Evolutionary conservation across 2,113 vertebrate species (phyloP), one percentile per base, ranked within the genome.

Genomic region (Gnathonemus echidnorhynchus): DNA sequence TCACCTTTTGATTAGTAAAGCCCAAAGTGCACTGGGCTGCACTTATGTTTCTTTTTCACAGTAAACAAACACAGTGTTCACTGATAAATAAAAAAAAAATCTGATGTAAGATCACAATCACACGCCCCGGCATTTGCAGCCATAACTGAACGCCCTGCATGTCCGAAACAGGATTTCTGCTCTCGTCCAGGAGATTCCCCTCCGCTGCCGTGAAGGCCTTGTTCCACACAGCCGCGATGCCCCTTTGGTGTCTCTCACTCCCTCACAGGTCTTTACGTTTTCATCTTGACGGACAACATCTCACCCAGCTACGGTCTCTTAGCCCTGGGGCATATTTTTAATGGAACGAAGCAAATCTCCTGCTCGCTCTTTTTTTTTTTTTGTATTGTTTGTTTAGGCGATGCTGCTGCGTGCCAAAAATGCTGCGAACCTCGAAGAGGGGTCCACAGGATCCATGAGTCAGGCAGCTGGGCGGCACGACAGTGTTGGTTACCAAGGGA

Each of bases 381-480:
- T 66, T 27, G 21, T 62, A 9, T 62, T 9, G 53, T 56, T 56
- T 56, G 53, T 70, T 85, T 85, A 45, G 35, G 74, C 87, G 52
- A 88, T 42, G 45, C 45, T 90, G 88, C 70, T 13, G 0, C 3
- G 9, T 11, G 70, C 87, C 42, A 84, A 3, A 86, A 89, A 89
- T 91, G 93, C 93, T 58, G 89, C 93, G 95, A 94, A 94, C 94
- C 93, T 90, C 91, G 95, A 93, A 24, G 45, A 48, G 50, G 39
- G 86, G 91, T 86, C 91, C 62, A 11, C 53, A 50, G 91, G 62
- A 92, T n/a, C 88, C 10, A 53, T 93, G 94, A 95, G 92, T 93
- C 93, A 93, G 92, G 91, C 93, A 91, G 92, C 91, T 74, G 92
- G 48, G 88, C 80, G 48, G 89, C 89, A 53, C 90, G 39, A 48